Conservation (phyloP, 2,113 vertebrate genomes). For the Chamaea fasciata region DNA sequence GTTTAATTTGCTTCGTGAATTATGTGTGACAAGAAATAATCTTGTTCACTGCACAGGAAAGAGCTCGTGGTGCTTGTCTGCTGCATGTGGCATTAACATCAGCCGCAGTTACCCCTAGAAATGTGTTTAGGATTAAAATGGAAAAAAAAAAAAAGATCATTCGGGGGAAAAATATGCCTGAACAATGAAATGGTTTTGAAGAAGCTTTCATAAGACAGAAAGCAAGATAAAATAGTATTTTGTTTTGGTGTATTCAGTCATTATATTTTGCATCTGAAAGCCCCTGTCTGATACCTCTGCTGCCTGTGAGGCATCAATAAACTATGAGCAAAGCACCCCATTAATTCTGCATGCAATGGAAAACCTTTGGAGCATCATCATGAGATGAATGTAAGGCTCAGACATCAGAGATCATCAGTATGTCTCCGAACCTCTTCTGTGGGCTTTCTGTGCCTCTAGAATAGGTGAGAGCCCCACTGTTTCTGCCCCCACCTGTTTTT, state of each 20-base stretch:
- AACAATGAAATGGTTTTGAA: not conserved
- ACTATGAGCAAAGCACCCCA: not conserved
- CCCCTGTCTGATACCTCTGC: not conserved
- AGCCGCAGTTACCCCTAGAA: not conserved
- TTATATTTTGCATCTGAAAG: not conserved
- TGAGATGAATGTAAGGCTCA: not conserved
- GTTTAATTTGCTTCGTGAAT: conserved; percentile 13
- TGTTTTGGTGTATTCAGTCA: not conserved
- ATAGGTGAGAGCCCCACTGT: not conserved
- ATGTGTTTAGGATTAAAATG: not conserved
- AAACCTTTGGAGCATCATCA: not conserved
- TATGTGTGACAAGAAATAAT: conserved; percentile 1
- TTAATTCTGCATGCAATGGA: not conserved
- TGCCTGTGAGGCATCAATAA: not conserved
- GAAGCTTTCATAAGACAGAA: not conserved
- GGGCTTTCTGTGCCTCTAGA: not conserved
- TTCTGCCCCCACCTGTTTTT: not conserved
- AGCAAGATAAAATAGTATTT: not conserved
- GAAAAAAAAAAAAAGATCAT: rapidly evolving
- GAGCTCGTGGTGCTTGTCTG: not conserved
- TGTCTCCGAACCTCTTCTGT: not conserved
- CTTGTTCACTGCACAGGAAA: not conserved
- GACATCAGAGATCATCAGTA: not conserved
- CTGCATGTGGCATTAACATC: not conserved
- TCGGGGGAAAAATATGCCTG: not conserved